Conservation (phyloP, 1,140 invertebrate genomes). For the Drosophila azteca region DNA sequence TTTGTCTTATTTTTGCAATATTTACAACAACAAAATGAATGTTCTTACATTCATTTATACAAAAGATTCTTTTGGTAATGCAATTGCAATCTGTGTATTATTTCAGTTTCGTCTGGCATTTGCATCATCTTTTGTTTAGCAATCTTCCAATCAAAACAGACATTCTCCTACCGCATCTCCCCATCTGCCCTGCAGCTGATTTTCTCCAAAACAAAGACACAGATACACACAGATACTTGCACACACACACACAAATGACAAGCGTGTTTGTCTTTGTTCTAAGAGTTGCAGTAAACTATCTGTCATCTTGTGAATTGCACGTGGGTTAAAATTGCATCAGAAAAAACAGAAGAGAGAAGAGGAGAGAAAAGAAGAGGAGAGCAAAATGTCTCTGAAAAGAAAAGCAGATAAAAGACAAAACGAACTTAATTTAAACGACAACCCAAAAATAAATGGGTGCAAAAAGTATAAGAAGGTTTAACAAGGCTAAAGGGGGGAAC, state of each 20-base stretch:
- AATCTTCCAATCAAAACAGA: slow-evolving; percentile 3
- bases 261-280: slow-evolving; percentile 1
- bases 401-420: slow-evolving; percentile 22
- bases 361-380: too few species aligned
- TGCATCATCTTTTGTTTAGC: too few species aligned
- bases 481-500: slow-evolving; percentile 5
- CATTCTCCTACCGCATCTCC: not conserved
- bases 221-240: not conserved
- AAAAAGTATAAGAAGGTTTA: slow-evolving; percentile 14
- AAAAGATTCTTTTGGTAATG: too few species aligned
- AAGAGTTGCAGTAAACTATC: slow-evolving; percentile 38
- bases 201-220: too few species aligned
- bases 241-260: not conserved
- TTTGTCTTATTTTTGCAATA: too few species aligned
- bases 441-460: slow-evolving; percentile 55
- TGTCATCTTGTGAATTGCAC: slow-evolving; percentile 44
- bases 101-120: too few species aligned
- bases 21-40: too few species aligned
- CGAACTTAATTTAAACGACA: slow-evolving; percentile 61
- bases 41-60: too few species aligned
- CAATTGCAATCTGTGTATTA: too few species aligned
- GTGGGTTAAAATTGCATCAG: slow-evolving; percentile 22
- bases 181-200: not conserved
- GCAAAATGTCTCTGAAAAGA: slow-evolving; percentile 20
- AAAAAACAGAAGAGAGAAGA: not conserved